Conservation (phyloP, 2,888 invertebrate genomes). For the Lasioglossum villosulum region DNA sequence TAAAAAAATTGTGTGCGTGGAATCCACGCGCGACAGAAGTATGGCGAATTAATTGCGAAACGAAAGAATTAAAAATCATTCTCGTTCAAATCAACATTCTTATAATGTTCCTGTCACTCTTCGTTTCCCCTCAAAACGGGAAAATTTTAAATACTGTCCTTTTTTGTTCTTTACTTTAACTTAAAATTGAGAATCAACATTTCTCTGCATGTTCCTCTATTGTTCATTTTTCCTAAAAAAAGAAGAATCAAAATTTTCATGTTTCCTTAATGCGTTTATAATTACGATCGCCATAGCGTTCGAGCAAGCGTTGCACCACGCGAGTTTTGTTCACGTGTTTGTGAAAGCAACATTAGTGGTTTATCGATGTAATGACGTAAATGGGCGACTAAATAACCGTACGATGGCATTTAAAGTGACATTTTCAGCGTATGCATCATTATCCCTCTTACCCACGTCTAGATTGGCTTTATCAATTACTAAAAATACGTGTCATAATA, state of each 20-base stretch:
- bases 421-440: slow-evolving; percentile 36
- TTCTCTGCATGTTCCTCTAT: too few relatives aligned
- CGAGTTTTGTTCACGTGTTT: slow-evolving; percentile 10
- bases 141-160: too few relatives aligned
- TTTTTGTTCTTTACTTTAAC: too few relatives aligned
- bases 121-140: too few relatives aligned
- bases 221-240: too few relatives aligned
- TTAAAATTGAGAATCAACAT: too few relatives aligned
- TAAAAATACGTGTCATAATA: slow-evolving; percentile 11
- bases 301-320: background rate
- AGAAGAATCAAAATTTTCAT: too few relatives aligned
- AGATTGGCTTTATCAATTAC: background rate
- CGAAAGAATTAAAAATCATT: too few relatives aligned
- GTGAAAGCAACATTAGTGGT: slow-evolving; percentile 41
- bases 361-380: slow-evolving; percentile 47
- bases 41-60: background rate
- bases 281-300: background rate
- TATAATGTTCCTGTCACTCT: too few relatives aligned
- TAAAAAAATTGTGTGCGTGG: too few relatives aligned
- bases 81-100: too few relatives aligned
- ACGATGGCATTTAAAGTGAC: slow-evolving; percentile 51
- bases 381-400: slow-evolving; percentile 30
- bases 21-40: too few relatives aligned
- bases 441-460: background rate
- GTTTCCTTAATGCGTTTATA: background rate